These are phyloP conservation scores for Todiramphus chloris DNA, from an alignment of 2,113 vertebrate genomes.

Conservation along the genomic window DNA sequence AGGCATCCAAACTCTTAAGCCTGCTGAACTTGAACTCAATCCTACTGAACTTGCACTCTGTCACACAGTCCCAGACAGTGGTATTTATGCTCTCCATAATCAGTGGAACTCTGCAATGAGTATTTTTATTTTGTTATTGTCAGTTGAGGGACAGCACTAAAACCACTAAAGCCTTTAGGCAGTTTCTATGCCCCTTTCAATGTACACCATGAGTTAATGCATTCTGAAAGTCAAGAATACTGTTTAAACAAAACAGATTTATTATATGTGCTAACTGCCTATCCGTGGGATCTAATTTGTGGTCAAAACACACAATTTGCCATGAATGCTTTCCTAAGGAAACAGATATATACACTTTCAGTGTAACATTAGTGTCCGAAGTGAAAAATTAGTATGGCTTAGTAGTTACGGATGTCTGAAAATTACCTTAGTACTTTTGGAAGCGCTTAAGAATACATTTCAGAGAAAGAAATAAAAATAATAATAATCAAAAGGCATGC, in stretches of 20 bases:
- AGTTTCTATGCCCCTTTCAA: neutral
- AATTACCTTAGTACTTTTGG: slow-evolving; percentile 56
- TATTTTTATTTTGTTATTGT: neutral
- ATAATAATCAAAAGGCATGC: slow-evolving; percentile 45
- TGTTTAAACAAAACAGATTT: slow-evolving; percentile 43
- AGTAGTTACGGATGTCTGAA: slow-evolving; percentile 11
- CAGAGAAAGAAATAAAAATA: slow-evolving; percentile 63
- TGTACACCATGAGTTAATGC: neutral
- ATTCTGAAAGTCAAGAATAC: neutral
- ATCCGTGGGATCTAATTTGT: slow-evolving; percentile 29
- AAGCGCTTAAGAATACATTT: slow-evolving; percentile 55
- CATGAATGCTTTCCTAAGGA: slow-evolving; percentile 39
- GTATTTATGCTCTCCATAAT: neutral
- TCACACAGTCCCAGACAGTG: neutral
- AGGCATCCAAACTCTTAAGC: neutral
- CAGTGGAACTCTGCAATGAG: neutral
- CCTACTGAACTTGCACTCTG: neutral
- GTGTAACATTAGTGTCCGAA: neutral
- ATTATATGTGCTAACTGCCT: neutral
- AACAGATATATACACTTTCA: slow-evolving; percentile 33
- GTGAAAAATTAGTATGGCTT: slow-evolving; percentile 25
- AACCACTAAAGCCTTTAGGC: neutral
- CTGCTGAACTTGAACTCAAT: neutral
- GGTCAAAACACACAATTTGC: slow-evolving; percentile 48
- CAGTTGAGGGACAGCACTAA: neutral